phyloP scores from a whole-genome alignment of 2,888 invertebrate genomes.

The Pseudoips prasinana region DNA sequence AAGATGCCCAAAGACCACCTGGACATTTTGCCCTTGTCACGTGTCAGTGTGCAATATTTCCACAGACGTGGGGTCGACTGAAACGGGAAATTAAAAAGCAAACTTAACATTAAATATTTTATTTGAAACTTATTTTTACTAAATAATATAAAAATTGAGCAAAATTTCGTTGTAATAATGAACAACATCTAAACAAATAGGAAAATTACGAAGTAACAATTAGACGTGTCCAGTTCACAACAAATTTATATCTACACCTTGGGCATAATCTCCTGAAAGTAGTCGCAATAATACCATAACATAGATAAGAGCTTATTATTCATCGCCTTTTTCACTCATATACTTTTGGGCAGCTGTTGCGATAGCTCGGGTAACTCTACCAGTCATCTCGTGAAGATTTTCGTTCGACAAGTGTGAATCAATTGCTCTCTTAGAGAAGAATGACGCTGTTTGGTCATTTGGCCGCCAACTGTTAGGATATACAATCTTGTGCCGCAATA shows the following conservation, averaged over 20 bases:
- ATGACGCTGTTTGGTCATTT: constrained; percentile 59
- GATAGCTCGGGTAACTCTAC: constrained; percentile 68
- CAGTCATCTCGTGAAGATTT: constrained; percentile 72
- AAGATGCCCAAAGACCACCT: too few relatives aligned
- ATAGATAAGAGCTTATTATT: too few relatives aligned
- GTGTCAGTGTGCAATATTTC: too few relatives aligned
- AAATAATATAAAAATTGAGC: background rate
- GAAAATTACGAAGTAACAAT: constrained; percentile 19
- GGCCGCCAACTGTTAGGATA: constrained; percentile 81
- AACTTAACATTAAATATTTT: too few relatives aligned
- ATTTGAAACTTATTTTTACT: too few relatives aligned
- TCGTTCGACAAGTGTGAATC: constrained; percentile 71
- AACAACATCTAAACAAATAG: constrained; percentile 59
- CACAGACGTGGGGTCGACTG: too few relatives aligned
- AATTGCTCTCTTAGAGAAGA: constrained; percentile 69
- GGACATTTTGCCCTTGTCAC: too few relatives aligned
- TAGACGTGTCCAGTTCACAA: constrained; percentile 77
- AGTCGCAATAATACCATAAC: too few relatives aligned
- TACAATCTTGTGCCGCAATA: constrained; percentile 87
- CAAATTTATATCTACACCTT: constrained; percentile 35
- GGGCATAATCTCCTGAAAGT: too few relatives aligned
- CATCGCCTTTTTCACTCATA: constrained; percentile 37
- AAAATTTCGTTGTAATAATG: constrained; percentile 61
- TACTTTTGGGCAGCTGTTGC: constrained; percentile 68
- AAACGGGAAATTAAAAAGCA: too few relatives aligned